Evolutionary conservation across 2,888 invertebrate species (phyloP), one percentile per base, ranked within the genome.

Genomic region (Monochamus alternatus): DNA sequence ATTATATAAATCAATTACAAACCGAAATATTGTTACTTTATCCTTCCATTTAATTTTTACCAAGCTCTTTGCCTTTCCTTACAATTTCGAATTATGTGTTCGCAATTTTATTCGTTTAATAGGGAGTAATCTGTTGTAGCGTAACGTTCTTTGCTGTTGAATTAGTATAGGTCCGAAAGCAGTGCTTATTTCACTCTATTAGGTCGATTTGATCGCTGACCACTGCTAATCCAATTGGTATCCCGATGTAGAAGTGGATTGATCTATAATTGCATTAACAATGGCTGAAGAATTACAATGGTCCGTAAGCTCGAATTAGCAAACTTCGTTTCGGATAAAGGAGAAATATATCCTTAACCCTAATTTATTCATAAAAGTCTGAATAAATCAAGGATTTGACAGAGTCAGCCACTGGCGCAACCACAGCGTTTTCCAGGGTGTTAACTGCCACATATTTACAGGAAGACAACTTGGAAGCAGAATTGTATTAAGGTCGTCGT

Each of bases 191-290:
- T 69, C 77, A 81, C 79, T 82, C 80, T 80, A 81, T 81, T 81
- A 81, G 78, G 75, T 73, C 75, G 78, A 79, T 82, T 81, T 80
- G 81, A 78, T 78, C 77, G 77, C 75, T 78, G 77, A 79, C 79
- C 82, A 76, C 75, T 78, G 76, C 76, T 83, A 83, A 83, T 82
- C 82, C 78, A 75, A 83, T 83, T 82, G 79, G 76, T 63, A 68
- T 67, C 59, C 69, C 43, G 69, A 4, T 69, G 69, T 78, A 81
- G 79, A 78, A 83, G 81, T 83, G 82, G 82, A 83, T 83, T 83
- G 82, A 82, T 81, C 78, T 82, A 82, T 83, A 83, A 83, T 82
- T 83, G 78, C 77, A 82, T 83, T 83, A 83, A 78, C 81, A 79
- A 78, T 80, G 80, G 79, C 77, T 78, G 80, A 79, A 79, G 81